Conservation (phyloP, 2,113 vertebrate genomes). For the Pollachius pollachius region DNA sequence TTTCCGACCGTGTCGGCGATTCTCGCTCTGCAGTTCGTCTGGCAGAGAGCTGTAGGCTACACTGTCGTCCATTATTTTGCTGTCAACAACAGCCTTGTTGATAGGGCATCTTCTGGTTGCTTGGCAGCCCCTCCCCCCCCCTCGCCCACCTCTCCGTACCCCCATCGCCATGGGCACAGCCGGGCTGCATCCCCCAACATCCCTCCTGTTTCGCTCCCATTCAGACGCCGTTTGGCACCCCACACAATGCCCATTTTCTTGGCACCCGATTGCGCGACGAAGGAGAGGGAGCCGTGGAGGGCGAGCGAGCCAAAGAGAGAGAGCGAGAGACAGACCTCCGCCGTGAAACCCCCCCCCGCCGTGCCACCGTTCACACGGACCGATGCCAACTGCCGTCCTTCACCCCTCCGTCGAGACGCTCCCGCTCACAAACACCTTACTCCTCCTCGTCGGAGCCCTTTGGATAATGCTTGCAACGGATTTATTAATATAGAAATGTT, state of each 20-base stretch:
- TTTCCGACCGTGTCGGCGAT: too few relatives aligned
- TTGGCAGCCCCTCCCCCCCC: constrained; percentile 27
- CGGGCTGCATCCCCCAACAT: constrained; percentile 53
- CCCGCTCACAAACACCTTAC: not conserved
- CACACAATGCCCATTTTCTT: constrained; percentile 63
- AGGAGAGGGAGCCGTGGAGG: constrained; percentile 36
- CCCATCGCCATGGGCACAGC: constrained; percentile 43
- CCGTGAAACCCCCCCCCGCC: constrained; percentile 34
- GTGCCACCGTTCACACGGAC: constrained; percentile 43
- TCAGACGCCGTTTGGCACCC: constrained; percentile 65
- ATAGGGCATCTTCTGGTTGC: constrained; percentile 58
- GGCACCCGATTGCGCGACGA: constrained; percentile 48
- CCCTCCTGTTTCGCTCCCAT: constrained; percentile 59
- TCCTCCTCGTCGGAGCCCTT: not conserved
- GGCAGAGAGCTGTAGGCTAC: not conserved
- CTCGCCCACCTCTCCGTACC: constrained; percentile 40
- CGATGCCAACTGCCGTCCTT: constrained; percentile 38
- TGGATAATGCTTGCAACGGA: constrained; percentile 1
- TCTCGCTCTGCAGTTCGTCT: too few relatives aligned
- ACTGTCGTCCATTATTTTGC: constrained; percentile 32
- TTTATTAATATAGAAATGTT: not conserved
- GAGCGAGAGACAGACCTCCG: constrained; percentile 17
- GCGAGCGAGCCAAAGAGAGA: constrained; percentile 4
- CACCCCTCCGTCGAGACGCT: constrained; percentile 33
- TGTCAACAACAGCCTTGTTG: constrained; percentile 42